Base-by-base conservation (phyloP, 2,113 vertebrate genomes). In the Semicossyphus pulcher region DNA sequence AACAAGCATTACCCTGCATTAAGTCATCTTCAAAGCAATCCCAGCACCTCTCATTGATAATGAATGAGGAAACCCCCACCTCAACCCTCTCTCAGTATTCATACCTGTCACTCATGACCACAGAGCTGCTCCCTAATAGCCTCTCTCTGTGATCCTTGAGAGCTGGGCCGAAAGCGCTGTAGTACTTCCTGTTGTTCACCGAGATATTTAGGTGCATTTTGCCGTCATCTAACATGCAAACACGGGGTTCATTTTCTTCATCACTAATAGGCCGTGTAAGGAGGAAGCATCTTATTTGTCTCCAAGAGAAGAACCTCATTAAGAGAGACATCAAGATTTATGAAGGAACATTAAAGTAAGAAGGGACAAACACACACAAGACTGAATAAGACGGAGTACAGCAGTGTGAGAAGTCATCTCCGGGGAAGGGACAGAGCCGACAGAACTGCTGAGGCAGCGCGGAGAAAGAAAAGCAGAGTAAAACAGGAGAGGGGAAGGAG, bases 41-140 rank as follows among this genome's bases (percentile, higher is more conserved):
- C 69, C 73, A 67, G 76, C 79, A 83, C 71, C 73, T 83, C 85
- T 92, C 87, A 90, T 91, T 81, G 89, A 91, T 91, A 91, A 91
- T 92, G 79, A 90, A 91, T 90, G 90, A 89, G 87, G 60, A 48
- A n/a, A 23, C 76, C 41, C 34, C 45, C 51, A 42, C 68, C 41
- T 10, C 29, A 20, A 8, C 31, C 4, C 74, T 47, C 57, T 28
- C 62, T 86, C 71, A 49, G 83, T 85, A 78, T 86, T 86, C 90
- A 86, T 59, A 88, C 76, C 79, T 84, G 86, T 89, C 91, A 90
- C 62, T 91, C 86, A 84, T 15, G 68, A 44, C 76, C 83, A 48
- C 2, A 4, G 56, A 68, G 57, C 63, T 56, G 52, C 11, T 64
- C 77, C 12, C 64, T 71, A 61, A 73, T 59, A 62, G 83, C 67